Base-by-base conservation (phyloP, 2,888 invertebrate genomes). In the Trichopria drosophilae region DNA sequence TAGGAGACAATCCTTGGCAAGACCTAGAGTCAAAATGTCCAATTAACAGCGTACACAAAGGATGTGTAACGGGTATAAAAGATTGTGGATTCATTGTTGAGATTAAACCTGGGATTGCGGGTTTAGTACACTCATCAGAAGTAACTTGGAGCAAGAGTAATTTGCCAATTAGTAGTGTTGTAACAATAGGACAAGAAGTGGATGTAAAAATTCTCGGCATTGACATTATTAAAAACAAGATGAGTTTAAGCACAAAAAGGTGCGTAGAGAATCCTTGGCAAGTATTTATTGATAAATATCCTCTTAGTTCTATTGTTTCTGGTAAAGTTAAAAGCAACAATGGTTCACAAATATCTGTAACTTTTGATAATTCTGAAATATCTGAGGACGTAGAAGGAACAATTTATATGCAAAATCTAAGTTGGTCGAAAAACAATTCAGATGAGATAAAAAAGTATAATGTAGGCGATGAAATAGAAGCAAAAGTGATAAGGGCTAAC, bases 61-160 rank as follows among this genome's bases (percentile, higher is more conserved):
- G 49, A 37, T 36, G 32, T 50, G 49, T 50, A 36, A 42, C 49
- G 36, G 42, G 35, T 31, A 36, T 49, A 35, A 42, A 35, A 42
- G 49, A 49, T 49, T 49, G 42, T 42, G 49, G 49, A 35, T 34
- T 36, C 16, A 42, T 49, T 49, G 49, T 49, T 34, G 49, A 49
- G 36, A 35, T 49, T 35, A 49, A 31, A 36, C 49, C 49, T 49
- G 49, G 49, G 28, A 48, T 48, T 40, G 48, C 40, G 41, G 48
- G 43, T 22, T 34, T 43, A 23, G 43, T 43, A 18, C 43, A 43
- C 43, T 23, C 22, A 16, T 23, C 23, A 5, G 42, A 42, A 22
- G 34, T 42, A 22, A 22, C 42, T 42, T 42, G 42, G 42, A 15
- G 15, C 15, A 31, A 20, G 20, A 42, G 22, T 20, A 42, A 42